These are phyloP conservation scores for Drosophila buzzatii DNA, from an alignment of 2,888 invertebrate genomes.

Conservation along the genomic window DNA sequence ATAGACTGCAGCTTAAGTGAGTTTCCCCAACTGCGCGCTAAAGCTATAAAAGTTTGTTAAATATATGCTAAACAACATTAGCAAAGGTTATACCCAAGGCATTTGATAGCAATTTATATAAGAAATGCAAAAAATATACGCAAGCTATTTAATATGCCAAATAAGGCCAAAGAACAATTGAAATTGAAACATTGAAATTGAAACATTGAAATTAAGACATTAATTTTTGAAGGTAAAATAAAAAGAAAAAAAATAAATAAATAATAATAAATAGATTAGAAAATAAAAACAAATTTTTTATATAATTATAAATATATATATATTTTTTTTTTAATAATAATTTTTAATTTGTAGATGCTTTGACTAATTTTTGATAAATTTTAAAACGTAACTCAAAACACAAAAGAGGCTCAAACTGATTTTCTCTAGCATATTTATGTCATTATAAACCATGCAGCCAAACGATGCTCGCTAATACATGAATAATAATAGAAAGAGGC, in stretches of 20 bases:
- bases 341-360: no score
- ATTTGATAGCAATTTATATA: background rate
- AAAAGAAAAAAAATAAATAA: no score
- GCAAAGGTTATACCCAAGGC: background rate
- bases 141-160: background rate
- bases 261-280: no score
- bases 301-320: no score
- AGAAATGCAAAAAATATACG: background rate
- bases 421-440: background rate
- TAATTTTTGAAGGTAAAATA: no score
- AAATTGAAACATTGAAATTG: no score
- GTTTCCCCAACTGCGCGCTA: constrained; percentile 10
- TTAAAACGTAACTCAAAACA: background rate
- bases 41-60: constrained; percentile 17
- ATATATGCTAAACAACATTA: background rate
- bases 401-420: background rate
- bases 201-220: no score
- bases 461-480: background rate
- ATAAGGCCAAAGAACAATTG: no score
- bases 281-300: no score
- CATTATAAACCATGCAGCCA: background rate
- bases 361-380: background rate
- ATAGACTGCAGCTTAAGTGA: constrained; percentile 7
- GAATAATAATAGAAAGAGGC: background rate
- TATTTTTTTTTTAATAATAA: no score